These are phyloP conservation scores for Cherax destructor DNA, from an alignment of 1,140 invertebrate species.

Conservation along the genomic window DNA sequence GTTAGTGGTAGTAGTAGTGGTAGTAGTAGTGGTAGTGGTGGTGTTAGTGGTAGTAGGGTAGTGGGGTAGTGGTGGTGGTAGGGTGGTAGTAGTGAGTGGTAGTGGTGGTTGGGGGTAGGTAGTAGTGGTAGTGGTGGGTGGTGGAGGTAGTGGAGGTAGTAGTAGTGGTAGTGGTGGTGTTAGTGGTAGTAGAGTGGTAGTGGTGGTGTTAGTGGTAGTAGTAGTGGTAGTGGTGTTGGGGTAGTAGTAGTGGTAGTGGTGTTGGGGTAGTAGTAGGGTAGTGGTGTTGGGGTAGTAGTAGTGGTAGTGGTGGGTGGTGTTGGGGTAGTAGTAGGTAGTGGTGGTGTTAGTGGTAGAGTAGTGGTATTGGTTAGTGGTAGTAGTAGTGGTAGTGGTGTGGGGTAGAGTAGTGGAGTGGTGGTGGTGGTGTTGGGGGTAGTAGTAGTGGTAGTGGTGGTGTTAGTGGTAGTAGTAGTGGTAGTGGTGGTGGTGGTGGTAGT, in stretches of 20 bases:
- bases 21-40: background rate
- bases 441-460: background rate
- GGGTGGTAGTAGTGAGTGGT: background rate
- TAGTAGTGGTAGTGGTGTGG: background rate
- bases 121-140: constrained; percentile 5
- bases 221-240: background rate
- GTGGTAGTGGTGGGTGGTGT: background rate
- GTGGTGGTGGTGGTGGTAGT: background rate
- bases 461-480: background rate
- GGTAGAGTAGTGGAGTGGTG: too few species aligned
- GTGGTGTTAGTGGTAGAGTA: too few species aligned
- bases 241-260: background rate
- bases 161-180: background rate
- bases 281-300: background rate
- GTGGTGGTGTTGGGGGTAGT: background rate
- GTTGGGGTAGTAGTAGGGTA: too few species aligned
- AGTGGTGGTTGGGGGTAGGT: too few species aligned
- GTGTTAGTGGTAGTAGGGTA: too few species aligned
- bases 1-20: background rate
- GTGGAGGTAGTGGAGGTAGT: background rate
- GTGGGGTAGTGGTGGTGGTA: background rate
- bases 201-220: too few species aligned
- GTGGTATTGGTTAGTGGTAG: background rate
- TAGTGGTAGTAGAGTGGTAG: too few species aligned
- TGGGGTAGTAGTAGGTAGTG: background rate